A percentile compares a stretch with the other conserved stretches of the same genome.
phyloP scores from a whole-genome alignment of 2,888 invertebrate species.

The Willowsia nigromaculata region DNA sequence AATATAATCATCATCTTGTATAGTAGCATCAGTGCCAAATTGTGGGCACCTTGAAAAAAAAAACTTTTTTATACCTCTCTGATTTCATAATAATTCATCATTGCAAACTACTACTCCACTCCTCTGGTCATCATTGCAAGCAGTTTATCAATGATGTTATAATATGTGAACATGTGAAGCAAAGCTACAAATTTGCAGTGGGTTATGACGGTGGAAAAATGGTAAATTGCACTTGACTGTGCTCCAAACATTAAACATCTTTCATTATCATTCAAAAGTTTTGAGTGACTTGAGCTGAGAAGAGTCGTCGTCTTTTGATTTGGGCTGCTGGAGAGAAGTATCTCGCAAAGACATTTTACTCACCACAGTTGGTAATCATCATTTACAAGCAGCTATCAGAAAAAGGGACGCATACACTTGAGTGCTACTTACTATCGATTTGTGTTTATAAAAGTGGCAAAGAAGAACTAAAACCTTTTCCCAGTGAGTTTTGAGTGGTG shows the following conservation, averaged over 20 bases:
- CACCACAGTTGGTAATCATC: background rate
- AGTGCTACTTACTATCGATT: background rate
- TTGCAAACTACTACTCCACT: background rate
- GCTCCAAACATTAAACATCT: background rate
- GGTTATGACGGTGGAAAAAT: background rate
- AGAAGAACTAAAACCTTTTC: too few relatives aligned
- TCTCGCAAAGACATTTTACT: too few relatives aligned
- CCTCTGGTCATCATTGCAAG: background rate
- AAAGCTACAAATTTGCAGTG: background rate
- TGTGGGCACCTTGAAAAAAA: slow-evolving; percentile 54
- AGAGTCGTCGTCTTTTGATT: background rate
- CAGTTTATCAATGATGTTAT: background rate
- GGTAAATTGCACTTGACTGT: background rate
- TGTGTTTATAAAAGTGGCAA: too few relatives aligned
- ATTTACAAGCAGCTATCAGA: background rate
- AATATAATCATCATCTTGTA: background rate
- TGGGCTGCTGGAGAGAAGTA: too few relatives aligned
- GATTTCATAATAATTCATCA: slow-evolving; percentile 49
- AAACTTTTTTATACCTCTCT: slow-evolving; percentile 12
- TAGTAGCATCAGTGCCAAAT: slow-evolving; percentile 53
- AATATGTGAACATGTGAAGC: too few relatives aligned
- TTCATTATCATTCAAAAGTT: background rate
- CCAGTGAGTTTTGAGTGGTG: too few relatives aligned
- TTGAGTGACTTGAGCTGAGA: background rate
- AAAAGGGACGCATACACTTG: background rate